Evolutionary conservation across 2,888 invertebrate species (phyloP), one percentile per base, ranked within the genome.

Genomic region (Euplagia quadripunctaria): DNA sequence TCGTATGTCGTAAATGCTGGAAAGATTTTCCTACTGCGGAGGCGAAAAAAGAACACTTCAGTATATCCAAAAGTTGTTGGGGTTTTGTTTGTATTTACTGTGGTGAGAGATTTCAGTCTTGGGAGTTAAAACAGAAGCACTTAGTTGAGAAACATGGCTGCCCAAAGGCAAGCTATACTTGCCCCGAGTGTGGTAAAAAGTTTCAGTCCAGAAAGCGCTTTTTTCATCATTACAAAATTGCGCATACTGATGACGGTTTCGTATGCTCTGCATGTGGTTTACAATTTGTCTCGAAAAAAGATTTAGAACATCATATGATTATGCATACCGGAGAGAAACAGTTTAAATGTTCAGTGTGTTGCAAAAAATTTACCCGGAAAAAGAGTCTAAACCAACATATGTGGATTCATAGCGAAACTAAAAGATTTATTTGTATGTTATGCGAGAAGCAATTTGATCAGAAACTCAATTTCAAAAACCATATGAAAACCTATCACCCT

Each of bases 311-410:
- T 1, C 96, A 96, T 75, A 90, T 88, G 68, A 87, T 94, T 0
- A 92, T 92, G 1, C 96, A 96, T 81, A 95, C 96, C 0, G 93
- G 94, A 4, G 96, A 96, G 72, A 96, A 95, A 75, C 85, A 87
- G 1, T 94, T 90, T 52, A 86, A 90, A 64, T 96, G 96, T 77
- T 83, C 87, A 0, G 84, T 95, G 1, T 97, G 96, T 79, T 86
- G 87, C 1, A 96, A 96, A 79, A 84, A 91, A 1, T 96, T 96
- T 74, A 91, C 94, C 31, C 93, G 96, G n/a, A 93, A 92, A 11
- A 96, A 94, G 71, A 93, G 93, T 1, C 82, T 96, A 4, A 88
- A 84, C 4, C 93, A 93, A 67, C 94, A 94, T 68, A 88, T 94
- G 91, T 94, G 94, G 94, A 91, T 90, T 51, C 94, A 94, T 66